Percentiles rank a stretch among this genome's conserved stretches.
These are phyloP conservation scores for Gymnocephalus cernua DNA, from an alignment of 2,113 vertebrate species.

Conservation along the genomic window DNA sequence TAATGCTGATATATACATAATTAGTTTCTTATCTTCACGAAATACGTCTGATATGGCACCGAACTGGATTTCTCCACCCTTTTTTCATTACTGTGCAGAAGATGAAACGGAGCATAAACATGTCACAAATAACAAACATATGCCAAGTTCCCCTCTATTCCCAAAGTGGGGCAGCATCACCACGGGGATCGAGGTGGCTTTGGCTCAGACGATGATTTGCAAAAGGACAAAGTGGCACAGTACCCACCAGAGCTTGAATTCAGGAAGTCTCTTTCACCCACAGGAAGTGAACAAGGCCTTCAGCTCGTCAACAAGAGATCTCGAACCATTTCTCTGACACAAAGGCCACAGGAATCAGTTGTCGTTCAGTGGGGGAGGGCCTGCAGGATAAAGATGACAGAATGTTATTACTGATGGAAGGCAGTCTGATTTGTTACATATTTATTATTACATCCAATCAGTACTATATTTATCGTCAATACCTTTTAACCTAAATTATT, in stretches of 20 bases:
- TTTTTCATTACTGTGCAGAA: slow-evolving; percentile 17
- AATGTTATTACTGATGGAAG: not conserved
- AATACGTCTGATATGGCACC: slow-evolving; percentile 9
- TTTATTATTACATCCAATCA: not conserved
- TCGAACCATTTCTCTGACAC: slow-evolving; percentile 99
- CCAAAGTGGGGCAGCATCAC: slow-evolving; percentile 72
- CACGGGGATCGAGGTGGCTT: slow-evolving; percentile 39
- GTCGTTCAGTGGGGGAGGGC: slow-evolving; percentile 95
- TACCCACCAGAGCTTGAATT: slow-evolving; percentile 91
- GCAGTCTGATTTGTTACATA: slow-evolving; percentile 3
- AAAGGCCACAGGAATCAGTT: slow-evolving; percentile 99
- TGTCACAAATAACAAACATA: slow-evolving; percentile 69
- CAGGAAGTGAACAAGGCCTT: slow-evolving; percentile 89
- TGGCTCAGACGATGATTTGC: slow-evolving; percentile 32
- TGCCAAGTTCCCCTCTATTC: slow-evolving; percentile 71
- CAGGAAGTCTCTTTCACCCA: slow-evolving; percentile 88
- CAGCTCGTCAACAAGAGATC: slow-evolving; percentile 98
- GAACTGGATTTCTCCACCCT: slow-evolving; percentile 10
- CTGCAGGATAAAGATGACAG: slow-evolving; percentile 74
- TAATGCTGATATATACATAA: slow-evolving; percentile 33
- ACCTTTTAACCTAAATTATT: not conserved
- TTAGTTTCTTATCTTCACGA: slow-evolving; percentile 29
- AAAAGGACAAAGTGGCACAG: slow-evolving; percentile 21
- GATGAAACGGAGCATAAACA: slow-evolving; percentile 25
- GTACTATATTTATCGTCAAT: not conserved